A percentile compares a stretch with the other conserved stretches of the same genome.
These are phyloP conservation scores for Nomia melanderi DNA, from an alignment of 1,140 invertebrate species.

Conservation along the genomic window DNA sequence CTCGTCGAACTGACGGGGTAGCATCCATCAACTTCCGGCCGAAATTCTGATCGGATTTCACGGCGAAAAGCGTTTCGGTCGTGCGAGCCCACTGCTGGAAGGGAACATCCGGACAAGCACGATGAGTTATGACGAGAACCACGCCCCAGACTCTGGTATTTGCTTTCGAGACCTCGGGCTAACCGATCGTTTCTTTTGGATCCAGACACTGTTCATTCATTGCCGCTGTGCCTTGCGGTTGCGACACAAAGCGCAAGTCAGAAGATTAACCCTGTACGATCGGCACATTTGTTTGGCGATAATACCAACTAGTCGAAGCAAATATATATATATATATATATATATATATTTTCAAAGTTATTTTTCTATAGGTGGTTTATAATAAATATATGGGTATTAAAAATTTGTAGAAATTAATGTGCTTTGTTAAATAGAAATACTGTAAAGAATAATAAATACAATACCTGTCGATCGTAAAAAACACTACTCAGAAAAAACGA, in stretches of 20 bases:
- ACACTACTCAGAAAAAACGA: too few relatives aligned
- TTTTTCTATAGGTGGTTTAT: too few relatives aligned
- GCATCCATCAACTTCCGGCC: not conserved
- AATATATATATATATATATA: too few relatives aligned
- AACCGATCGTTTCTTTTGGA: constrained; percentile 40
- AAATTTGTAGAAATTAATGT: too few relatives aligned
- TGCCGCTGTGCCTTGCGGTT: constrained; percentile 12
- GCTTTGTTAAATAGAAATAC: too few relatives aligned
- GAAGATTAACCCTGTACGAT: not conserved
- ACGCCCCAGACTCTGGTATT: constrained; percentile 23
- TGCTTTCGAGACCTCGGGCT: constrained; percentile 17
- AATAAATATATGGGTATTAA: too few relatives aligned
- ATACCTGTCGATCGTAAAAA: too few relatives aligned
- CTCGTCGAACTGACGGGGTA: not conserved
- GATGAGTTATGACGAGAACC: constrained; percentile 40
- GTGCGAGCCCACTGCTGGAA: constrained; percentile 9
- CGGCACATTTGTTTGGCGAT: too few relatives aligned
- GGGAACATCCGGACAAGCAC: constrained; percentile 54
- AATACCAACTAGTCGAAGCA: too few relatives aligned
- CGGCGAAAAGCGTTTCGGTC: not conserved
- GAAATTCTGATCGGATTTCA: constrained; percentile 31
- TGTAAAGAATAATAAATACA: too few relatives aligned
- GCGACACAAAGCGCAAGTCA: not conserved
- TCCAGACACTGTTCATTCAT: not conserved
- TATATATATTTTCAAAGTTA: too few relatives aligned